phyloP scores from a whole-genome alignment of 2,113 vertebrate genomes.

The Numida meleagris region DNA sequence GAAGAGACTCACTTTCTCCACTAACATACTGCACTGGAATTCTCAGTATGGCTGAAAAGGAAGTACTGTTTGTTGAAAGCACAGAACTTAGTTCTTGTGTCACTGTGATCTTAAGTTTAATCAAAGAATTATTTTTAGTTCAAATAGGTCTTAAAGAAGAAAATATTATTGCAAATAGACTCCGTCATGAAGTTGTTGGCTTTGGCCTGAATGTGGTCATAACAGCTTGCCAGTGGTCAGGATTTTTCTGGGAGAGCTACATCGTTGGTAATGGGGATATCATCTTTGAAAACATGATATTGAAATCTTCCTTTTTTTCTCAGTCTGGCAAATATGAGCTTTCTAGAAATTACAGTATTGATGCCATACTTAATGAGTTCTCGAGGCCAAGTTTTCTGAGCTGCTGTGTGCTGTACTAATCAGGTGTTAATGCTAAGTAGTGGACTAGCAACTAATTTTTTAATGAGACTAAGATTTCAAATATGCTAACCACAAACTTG shows the following conservation, averaged over 20 bases:
- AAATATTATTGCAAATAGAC: background rate
- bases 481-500: background rate
- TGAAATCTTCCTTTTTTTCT: background rate
- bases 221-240: background rate
- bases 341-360: background rate
- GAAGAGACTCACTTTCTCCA: background rate
- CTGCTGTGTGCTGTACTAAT: background rate
- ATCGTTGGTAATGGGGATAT: background rate
- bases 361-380: background rate
- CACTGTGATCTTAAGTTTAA: background rate
- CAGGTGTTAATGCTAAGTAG: background rate
- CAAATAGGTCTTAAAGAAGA: background rate
- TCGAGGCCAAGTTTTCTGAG: background rate
- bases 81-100: background rate
- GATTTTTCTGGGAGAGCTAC: background rate
- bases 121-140: background rate
- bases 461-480: background rate
- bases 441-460: background rate
- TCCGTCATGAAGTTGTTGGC: accelerated
- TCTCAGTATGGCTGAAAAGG: background rate
- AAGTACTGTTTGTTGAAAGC: background rate
- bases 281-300: background rate
- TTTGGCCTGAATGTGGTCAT: background rate
- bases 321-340: background rate
- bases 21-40: background rate